Evolutionary conservation across 2,113 vertebrate species (phyloP).

Genomic region (Pogonocichla stellata): DNA sequence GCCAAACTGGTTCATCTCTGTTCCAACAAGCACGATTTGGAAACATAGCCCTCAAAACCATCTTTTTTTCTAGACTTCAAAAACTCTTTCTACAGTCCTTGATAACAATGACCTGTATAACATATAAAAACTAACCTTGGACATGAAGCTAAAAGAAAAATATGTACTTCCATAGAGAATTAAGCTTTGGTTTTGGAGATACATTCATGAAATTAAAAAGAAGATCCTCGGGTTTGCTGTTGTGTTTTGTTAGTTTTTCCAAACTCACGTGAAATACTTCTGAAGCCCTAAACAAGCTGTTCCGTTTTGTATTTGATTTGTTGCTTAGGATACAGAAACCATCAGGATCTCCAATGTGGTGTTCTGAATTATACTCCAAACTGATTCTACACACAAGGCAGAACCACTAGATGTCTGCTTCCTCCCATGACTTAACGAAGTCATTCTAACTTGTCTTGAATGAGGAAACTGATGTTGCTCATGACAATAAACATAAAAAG

Average conservation of each 20-base stretch:
- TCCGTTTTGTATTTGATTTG: slow-evolving; percentile 5
- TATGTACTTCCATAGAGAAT: neutral
- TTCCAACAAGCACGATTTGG: neutral
- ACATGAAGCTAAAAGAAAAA: neutral
- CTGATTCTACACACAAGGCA: neutral
- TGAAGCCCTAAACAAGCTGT: neutral
- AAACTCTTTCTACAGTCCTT: neutral
- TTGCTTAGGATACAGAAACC: slow-evolving; percentile 37
- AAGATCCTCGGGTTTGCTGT: neutral
- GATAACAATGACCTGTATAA: neutral
- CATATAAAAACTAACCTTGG: neutral
- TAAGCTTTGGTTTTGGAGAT: neutral
- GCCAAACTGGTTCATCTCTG: neutral
- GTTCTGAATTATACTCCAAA: slow-evolving; percentile 50
- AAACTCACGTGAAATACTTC: neutral
- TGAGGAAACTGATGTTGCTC: neutral
- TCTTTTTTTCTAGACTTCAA: neutral
- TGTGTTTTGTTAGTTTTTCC: neutral
- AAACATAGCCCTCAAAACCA: neutral
- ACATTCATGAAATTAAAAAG: neutral
- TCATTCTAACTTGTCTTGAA: neutral
- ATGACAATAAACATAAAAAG: neutral
- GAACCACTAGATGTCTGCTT: neutral
- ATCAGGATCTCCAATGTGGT: slow-evolving; percentile 16
- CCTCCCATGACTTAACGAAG: neutral